These are phyloP conservation scores for Xyrichtys novacula DNA, from an alignment of 2,797 vertebrate species.

Conservation along the genomic window DNA sequence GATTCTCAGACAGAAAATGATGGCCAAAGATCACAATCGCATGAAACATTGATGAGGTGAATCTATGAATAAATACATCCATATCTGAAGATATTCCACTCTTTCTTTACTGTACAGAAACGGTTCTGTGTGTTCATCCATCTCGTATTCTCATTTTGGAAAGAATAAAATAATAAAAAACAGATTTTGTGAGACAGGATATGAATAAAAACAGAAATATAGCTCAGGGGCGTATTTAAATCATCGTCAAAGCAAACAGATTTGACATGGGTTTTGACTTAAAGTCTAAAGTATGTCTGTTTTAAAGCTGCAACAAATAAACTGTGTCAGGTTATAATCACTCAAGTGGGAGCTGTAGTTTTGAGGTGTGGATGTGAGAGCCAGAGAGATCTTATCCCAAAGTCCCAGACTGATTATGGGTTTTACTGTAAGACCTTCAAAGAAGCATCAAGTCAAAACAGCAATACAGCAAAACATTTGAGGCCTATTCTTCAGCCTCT, in stretches of 20 bases:
- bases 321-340: conserved; percentile 36
- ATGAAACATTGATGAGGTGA: conserved; percentile 70
- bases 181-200: background rate
- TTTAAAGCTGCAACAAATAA: conserved; percentile 35
- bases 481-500: too few relatives aligned
- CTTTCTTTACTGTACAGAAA: conserved; percentile 14
- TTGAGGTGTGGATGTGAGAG: conserved; percentile 17
- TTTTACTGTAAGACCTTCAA: conserved; percentile 7
- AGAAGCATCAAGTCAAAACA: background rate
- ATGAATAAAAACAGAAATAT: conserved; percentile 20
- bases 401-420: conserved; percentile 27
- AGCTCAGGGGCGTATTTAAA: conserved; percentile 26
- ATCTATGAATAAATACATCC: conserved; percentile 66
- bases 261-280: conserved; percentile 18
- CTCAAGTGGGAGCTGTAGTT: conserved; percentile 33
- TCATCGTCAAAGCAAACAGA: conserved; percentile 21
- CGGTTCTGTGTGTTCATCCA: background rate
- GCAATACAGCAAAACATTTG: too few relatives aligned
- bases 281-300: conserved; percentile 32
- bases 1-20: conserved; percentile 44
- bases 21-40: conserved; percentile 43
- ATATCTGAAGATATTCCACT: conserved; percentile 12
- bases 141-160: conserved; percentile 12
- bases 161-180: background rate
- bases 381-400: conserved; percentile 16